Percentiles rank a stretch among this genome's conserved stretches.
Conservation (phyloP, 1,140 invertebrate genomes). For the Formica selysi region DNA sequence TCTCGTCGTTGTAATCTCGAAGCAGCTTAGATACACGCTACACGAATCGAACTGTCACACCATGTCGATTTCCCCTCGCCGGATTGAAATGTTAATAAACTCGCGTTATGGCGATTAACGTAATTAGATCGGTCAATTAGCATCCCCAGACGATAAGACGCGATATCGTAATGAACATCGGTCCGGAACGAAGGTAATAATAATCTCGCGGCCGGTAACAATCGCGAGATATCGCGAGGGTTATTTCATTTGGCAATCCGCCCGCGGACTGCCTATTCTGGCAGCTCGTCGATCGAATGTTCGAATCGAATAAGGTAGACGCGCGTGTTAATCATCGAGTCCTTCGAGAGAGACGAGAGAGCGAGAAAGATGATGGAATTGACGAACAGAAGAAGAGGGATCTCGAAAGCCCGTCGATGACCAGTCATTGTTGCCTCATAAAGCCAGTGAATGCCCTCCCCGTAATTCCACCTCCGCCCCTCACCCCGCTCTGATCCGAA, state of each 20-base stretch:
- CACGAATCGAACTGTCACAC: conserved; percentile 34
- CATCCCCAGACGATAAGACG: background rate
- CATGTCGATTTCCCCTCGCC: background rate
- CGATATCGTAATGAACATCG: conserved; percentile 54
- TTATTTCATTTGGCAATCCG: conserved; percentile 71
- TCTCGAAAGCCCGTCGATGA: conserved; percentile 73
- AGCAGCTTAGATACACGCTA: too few relatives aligned
- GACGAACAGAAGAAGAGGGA: conserved; percentile 14
- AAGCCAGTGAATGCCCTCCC: conserved; percentile 76
- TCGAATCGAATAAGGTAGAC: conserved; percentile 71
- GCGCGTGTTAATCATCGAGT: conserved; percentile 75
- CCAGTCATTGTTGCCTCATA: conserved; percentile 80
- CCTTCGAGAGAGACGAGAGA: background rate
- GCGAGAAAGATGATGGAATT: conserved; percentile 41
- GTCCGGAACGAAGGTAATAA: conserved; percentile 42
- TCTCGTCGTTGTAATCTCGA: conserved; percentile 4
- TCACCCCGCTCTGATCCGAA: conserved; percentile 36
- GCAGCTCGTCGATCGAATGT: conserved; percentile 59
- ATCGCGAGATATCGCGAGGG: conserved; percentile 69
- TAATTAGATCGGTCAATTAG: conserved; percentile 52
- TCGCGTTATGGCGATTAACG: conserved; percentile 28
- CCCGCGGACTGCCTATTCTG: conserved; percentile 26
- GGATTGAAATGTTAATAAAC: conserved; percentile 35
- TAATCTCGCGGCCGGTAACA: conserved; percentile 58
- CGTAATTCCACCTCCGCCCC: conserved; percentile 67